Evolutionary conservation across 2,888 invertebrate species (phyloP), one percentile per base, ranked within the genome.

Genomic region (Tinea pellionella): DNA sequence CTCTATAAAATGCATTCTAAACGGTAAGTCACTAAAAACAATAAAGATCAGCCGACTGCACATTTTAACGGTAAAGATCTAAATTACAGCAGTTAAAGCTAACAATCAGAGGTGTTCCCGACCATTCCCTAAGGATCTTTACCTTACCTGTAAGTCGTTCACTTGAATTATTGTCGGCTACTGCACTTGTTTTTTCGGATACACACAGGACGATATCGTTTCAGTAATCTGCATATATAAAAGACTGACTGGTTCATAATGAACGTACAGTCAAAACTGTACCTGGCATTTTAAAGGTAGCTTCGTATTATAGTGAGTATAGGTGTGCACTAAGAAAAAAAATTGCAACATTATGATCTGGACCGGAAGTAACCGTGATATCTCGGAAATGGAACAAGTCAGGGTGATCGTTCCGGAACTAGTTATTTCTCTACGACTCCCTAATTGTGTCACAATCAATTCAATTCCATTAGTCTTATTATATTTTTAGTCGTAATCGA

Each of bases 1-100:
- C n/a, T 6, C 24, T 24, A 24, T 24, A 24, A 24, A 24, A 24
- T 24, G 24, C 24, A 24, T 24, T 24, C 15, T 47, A 47, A 47
- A 47, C 47, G 47, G n/a, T 16, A 15, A 47, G 15, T 15, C 47
- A 13, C 12, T 47, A 15, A 47, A 53, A 53, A 53, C 53, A 24
- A 53, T 53, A 53, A 47, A 47, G 37, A 53, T 53, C 16, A 18
- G 1, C 57, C 15, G 57, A 30, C 32, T 57, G 15, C 24, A 57
- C 57, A 32, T 32, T 32, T 57, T 30, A 57, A 15, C n/a, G 30
- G 15, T 8, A 13, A 18, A 32, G 4, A 57, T 32, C 69, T 74
- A 73, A 77, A 71, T 73, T 70, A 76, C 73, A 29, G 51, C 68
- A 66, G 65, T 70, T 73, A 74, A 69, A 71, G 70, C 72, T 68